Evolutionary conservation across 2,113 vertebrate genomes (phyloP).

Genomic region (Ahaetulla prasina): DNA sequence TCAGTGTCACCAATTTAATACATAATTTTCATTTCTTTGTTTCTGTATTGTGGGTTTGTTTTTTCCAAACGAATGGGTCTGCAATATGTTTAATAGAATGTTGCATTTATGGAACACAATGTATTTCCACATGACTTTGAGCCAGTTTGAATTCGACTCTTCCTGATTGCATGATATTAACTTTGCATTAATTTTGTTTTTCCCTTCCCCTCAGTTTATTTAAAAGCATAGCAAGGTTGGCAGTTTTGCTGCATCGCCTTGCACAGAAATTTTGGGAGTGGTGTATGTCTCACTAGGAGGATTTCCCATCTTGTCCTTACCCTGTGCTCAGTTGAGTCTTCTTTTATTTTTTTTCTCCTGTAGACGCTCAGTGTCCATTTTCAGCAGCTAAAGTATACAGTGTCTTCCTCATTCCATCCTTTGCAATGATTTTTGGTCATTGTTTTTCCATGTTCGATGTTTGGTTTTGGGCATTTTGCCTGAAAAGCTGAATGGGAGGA

Average conservation of each 20-base stretch:
- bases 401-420: background rate
- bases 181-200: background rate
- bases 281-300: background rate
- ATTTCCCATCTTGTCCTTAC: background rate
- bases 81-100: background rate
- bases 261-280: background rate
- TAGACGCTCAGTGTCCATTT: background rate
- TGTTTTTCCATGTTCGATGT: background rate
- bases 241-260: background rate
- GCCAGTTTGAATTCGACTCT: background rate
- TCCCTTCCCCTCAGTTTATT: background rate
- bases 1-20: background rate
- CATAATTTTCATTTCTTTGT: background rate
- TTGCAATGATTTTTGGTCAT: background rate
- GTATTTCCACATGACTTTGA: background rate
- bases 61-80: background rate
- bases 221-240: background rate
- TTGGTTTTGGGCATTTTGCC: background rate
- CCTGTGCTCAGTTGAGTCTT: background rate
- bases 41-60: background rate
- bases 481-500: background rate
- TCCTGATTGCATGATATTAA: background rate
- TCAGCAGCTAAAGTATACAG: background rate
- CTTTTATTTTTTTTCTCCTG: background rate
- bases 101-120: background rate